Evolutionary conservation across 2,113 vertebrate genomes (phyloP).

Genomic region (Ailurus styani): DNA sequence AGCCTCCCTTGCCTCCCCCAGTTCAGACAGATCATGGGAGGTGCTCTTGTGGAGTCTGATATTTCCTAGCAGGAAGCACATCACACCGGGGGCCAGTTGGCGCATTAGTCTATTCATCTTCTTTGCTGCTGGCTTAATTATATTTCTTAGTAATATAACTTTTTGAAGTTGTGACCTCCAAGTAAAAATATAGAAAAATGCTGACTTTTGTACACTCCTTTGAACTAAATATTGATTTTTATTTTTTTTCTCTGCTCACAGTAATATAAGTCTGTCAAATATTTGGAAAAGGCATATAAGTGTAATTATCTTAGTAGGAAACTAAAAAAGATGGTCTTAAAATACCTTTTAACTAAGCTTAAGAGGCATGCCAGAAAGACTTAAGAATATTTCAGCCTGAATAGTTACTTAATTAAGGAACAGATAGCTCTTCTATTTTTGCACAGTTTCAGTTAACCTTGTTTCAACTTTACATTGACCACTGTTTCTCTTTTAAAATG

Average conservation of each 20-base stretch:
- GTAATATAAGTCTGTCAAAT: slow-evolving; percentile 46
- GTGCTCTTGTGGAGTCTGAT: not conserved
- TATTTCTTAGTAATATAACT: not conserved
- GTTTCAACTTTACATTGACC: slow-evolving; percentile 23
- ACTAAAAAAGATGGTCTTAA: slow-evolving; percentile 50
- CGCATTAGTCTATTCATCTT: not conserved
- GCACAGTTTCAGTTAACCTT: slow-evolving; percentile 44
- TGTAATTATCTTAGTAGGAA: slow-evolving; percentile 62
- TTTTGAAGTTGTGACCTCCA: not conserved
- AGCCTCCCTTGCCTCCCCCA: not conserved
- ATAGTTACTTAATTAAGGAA: slow-evolving; percentile 49
- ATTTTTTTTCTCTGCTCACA: not conserved
- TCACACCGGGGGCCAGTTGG: not conserved
- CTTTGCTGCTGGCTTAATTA: not conserved
- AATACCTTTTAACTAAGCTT: slow-evolving; percentile 43
- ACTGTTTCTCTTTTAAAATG: not conserved
- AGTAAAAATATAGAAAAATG: slow-evolving; percentile 28
- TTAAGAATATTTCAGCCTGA: slow-evolving; percentile 16
- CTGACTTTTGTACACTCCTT: slow-evolving; percentile 28
- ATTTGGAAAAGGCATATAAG: slow-evolving; percentile 60
- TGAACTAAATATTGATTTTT: slow-evolving; percentile 56
- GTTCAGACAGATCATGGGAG: not conserved
- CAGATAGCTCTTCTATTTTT: not conserved
- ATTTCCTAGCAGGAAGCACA: not conserved
- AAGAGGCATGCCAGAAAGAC: slow-evolving; percentile 52